phyloP scores from a whole-genome alignment of 1,140 invertebrate species.

The Macrosteles quadrilineatus region DNA sequence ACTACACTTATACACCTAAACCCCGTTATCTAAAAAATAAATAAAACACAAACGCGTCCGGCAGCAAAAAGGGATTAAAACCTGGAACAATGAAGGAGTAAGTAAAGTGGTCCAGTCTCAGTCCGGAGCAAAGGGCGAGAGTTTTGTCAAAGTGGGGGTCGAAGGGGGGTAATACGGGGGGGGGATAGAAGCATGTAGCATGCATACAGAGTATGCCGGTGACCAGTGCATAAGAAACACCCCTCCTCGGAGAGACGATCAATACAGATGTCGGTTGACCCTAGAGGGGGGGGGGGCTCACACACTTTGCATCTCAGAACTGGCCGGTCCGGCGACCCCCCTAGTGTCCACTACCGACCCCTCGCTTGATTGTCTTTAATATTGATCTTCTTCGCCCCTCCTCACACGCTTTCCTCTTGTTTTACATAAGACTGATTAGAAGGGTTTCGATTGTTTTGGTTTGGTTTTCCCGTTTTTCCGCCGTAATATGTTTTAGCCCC shows the following conservation, averaged over 20 bases:
- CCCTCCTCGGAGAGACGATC: slow-evolving; percentile 8
- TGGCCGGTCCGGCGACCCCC: not conserved
- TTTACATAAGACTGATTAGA: slow-evolving; percentile 27
- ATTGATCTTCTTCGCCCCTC: slow-evolving; percentile 10
- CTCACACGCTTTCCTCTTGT: slow-evolving; percentile 5
- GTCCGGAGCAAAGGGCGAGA: not conserved
- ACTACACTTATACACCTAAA: too few relatives aligned
- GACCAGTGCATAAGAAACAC: slow-evolving; percentile 33
- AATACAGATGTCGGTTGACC: not conserved
- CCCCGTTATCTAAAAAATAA: too few relatives aligned
- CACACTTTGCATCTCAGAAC: slow-evolving; percentile 30
- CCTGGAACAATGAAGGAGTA: slow-evolving; percentile 15
- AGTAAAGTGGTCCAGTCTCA: slow-evolving; percentile 6
- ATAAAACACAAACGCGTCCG: too few relatives aligned
- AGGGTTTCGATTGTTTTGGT: slow-evolving; percentile 25
- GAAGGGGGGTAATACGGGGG: not conserved
- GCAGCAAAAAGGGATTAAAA: not conserved
- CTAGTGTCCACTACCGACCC: not conserved
- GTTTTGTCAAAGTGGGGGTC: not conserved
- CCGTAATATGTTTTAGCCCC: slow-evolving; percentile 16
- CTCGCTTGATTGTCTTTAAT: slow-evolving; percentile 24
- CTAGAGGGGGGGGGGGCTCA: not conserved
- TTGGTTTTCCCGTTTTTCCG: slow-evolving; percentile 13
- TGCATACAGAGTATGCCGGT: slow-evolving; percentile 14
- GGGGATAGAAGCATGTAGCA: slow-evolving; percentile 15